Evolutionary conservation across 2,888 invertebrate genomes (phyloP), one percentile per base, ranked within the genome.

Genomic region (Hypselothyrea guttata): DNA sequence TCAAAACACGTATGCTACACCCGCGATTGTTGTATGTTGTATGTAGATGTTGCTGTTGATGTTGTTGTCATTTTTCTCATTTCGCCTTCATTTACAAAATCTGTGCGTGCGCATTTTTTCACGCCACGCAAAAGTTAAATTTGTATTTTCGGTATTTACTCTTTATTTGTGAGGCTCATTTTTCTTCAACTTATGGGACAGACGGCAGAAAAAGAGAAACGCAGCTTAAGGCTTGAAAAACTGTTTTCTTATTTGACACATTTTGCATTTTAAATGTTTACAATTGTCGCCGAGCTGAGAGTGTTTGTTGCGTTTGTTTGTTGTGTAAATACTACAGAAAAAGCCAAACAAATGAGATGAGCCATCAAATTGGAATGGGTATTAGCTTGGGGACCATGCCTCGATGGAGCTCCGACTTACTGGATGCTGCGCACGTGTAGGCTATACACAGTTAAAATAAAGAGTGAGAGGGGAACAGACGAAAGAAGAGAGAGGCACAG

Each of bases 261-360:
- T 79, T 79, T 78, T 66, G 78, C 86, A 79, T 79, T 86, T 84
- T 76, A 86, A 86, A 64, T 82, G 77, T 67, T 71, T 68, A 85
- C 86, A 85, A 78, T 79, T 79, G 82, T 63, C 84, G 67, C 71
- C 5, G 22, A 22, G 22, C 22, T 22, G 22, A 63, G 66, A 81
- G 81, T 78, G 84, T 84, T 83, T 72, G 70, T 52, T 22, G 22
- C 71, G 52, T 37, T 62, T 75, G 54, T 79, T 71, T 68, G 68
- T 75, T 85, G 76, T 61, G 77, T 73, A 65, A 81, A 78, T 63
- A 68, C 11, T 18, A 35, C 16, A 28, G 52, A 44, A 34, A 16
- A 33, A 48, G 42, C 31, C 13, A 67, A 34, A 51, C 60, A 66
- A 74, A 62, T 44, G 55, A 72, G 77, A 44, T 33, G 60, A 61